These are phyloP conservation scores for Marmota flaviventris DNA, from an alignment of 2,113 vertebrate genomes.

Conservation along the genomic window DNA sequence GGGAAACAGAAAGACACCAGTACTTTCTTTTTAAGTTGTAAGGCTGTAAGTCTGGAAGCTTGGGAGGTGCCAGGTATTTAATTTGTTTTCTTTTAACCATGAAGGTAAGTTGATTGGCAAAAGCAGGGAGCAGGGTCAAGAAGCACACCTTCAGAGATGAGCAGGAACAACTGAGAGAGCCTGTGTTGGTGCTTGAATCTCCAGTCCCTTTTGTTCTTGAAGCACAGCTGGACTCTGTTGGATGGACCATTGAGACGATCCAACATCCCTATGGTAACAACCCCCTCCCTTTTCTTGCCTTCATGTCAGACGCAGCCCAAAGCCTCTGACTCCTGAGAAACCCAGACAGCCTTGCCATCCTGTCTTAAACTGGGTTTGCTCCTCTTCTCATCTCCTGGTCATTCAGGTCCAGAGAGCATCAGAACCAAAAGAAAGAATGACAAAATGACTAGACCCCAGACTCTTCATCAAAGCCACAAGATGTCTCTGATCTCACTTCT, in stretches of 20 bases:
- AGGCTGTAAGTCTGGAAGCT: not conserved
- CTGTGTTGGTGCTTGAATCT: accelerated
- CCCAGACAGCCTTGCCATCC: too few relatives aligned
- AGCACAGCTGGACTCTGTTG: too few relatives aligned
- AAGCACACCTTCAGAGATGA: not conserved
- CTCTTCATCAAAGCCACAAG: not conserved
- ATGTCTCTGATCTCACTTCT: not conserved
- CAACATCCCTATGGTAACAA: accelerated
- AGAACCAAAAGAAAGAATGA: not conserved
- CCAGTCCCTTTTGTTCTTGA: accelerated
- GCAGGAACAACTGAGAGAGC: not conserved
- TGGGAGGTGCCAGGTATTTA: not conserved
- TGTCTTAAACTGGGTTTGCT: not conserved
- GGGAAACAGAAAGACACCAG: not conserved
- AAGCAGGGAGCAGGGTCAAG: not conserved
- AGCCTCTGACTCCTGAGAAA: not conserved
- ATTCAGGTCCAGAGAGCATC: not conserved
- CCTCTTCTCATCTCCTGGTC: not conserved
- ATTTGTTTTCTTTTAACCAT: not conserved
- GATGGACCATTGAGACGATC: too few relatives aligned
- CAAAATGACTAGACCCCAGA: not conserved
- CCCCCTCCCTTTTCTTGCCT: too few relatives aligned
- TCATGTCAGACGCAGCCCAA: not conserved
- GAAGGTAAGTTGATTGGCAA: not conserved
- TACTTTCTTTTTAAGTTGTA: not conserved